phyloP scores from a whole-genome alignment of 2,888 invertebrate genomes.

The Incurvaria masculella region DNA sequence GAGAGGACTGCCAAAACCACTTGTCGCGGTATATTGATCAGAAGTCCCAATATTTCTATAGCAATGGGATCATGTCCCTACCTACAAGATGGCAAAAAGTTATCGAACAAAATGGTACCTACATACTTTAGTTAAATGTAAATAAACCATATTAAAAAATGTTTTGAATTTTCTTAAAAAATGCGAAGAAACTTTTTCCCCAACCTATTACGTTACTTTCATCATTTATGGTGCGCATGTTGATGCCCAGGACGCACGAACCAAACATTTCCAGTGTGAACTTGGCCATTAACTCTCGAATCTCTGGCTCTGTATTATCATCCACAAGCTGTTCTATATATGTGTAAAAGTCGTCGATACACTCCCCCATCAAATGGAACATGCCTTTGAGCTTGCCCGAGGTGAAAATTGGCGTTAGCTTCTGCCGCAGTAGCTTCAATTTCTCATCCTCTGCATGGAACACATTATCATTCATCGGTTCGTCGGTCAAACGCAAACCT shows the following conservation, averaged over 20 bases:
- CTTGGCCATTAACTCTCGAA: slow-evolving; percentile 6
- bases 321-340: slow-evolving; percentile 14
- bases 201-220: slow-evolving; percentile 1
- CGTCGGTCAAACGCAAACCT: slow-evolving; percentile 25
- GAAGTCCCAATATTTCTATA: too few relatives aligned
- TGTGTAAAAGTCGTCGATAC: slow-evolving; percentile 22
- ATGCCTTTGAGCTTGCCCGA: slow-evolving; percentile 34
- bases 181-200: too few relatives aligned
- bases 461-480: slow-evolving; percentile 27
- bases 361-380: slow-evolving; percentile 26
- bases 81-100: too few relatives aligned
- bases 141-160: too few relatives aligned
- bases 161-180: too few relatives aligned
- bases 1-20: too few relatives aligned
- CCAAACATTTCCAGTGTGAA: slow-evolving; percentile 8
- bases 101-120: too few relatives aligned
- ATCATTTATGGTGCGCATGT: slow-evolving; percentile 3
- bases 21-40: too few relatives aligned
- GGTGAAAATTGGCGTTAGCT: slow-evolving; percentile 31
- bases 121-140: too few relatives aligned
- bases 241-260: slow-evolving; percentile 8
- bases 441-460: slow-evolving; percentile 28
- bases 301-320: background rate
- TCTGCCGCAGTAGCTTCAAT: slow-evolving; percentile 26
- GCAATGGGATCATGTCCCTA: too few relatives aligned